Evolutionary conservation across 2,888 invertebrate genomes (phyloP).

Genomic region (Reticulitermes lucifugus): DNA sequence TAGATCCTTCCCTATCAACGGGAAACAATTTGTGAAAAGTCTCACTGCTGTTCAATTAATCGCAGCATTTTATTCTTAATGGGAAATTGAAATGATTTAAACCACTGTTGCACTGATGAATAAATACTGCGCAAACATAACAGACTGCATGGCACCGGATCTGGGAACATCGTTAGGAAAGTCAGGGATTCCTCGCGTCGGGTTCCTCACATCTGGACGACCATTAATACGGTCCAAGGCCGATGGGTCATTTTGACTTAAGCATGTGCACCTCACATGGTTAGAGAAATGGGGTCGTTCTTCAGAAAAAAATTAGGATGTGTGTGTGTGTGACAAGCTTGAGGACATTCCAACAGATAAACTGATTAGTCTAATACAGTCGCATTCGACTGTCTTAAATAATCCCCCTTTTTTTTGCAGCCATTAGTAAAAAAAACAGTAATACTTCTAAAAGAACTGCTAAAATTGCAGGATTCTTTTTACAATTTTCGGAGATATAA

Average conservation of each 20-base stretch:
- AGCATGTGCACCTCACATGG: not conserved
- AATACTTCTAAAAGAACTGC: no score
- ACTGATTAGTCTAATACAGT: not conserved
- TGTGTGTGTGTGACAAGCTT: no score
- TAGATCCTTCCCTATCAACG: no score
- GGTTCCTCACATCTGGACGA: not conserved
- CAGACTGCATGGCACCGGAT: slow-evolving; percentile 33
- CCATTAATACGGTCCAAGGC: not conserved
- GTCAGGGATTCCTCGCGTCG: not conserved
- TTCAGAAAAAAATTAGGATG: not conserved
- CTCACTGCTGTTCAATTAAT: no score
- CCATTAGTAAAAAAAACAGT: no score
- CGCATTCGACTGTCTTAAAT: not conserved
- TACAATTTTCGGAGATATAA: no score
- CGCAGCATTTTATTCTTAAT: no score
- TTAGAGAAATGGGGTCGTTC: not conserved
- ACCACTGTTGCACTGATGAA: not conserved
- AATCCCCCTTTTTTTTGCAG: no score
- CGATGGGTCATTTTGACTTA: not conserved
- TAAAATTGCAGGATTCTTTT: no score
- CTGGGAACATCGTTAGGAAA: slow-evolving; percentile 34
- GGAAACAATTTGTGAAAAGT: no score
- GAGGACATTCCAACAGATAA: not conserved
- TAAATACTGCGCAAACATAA: not conserved
- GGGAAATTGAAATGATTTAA: no score